Evolutionary conservation across 2,113 vertebrate genomes (phyloP), one percentile per base, ranked within the genome.

Genomic region (Symphodus melops): DNA sequence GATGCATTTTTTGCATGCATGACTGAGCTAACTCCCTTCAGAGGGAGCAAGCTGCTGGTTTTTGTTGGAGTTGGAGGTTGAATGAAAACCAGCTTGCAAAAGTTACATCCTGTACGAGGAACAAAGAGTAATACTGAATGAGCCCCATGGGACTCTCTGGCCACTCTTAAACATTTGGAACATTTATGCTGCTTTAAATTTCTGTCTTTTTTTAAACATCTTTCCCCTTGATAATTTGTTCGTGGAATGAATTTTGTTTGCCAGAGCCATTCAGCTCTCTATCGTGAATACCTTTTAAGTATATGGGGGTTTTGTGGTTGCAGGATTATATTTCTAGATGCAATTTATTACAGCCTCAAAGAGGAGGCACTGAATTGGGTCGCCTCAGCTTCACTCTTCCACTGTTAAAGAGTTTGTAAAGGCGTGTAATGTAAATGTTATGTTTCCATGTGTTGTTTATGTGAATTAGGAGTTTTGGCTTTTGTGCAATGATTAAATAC

Each of bases 151-250:
- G 92, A 90, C 48, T 39, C 79, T 55, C 75, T 51, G 90, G 82
- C 76, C 83, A 86, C 88, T 91, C 85, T 92, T 88, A 90, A 91
- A 91, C 75, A 76, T 83, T 92, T 83, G 75, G 87, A 93, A 92
- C 92, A 88, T 92, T 93, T 89, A 91, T 77, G 87, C 88, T 65
- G 89, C 90, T 90, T 89, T 90, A 88, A 90, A 89, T 87, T 88
- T 88, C 70, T 61, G 65, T 61, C 61, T 46, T 62, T 36, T 36
- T 82, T 77, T 51, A 78, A 81, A 86, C 79, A 77, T 91, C 69
- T 78, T 81, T 61, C 92, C 90, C 89, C 90, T 86, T 88, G 87
- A 91, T 92, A 92, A 86, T 90, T 78, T 67, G 69, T 61, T 82
- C 42, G 41, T 54, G 75, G 76, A 80, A 89, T 92, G 83, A 86